Conservation (phyloP, 2,888 invertebrate species). For the Baccha elongata region DNA sequence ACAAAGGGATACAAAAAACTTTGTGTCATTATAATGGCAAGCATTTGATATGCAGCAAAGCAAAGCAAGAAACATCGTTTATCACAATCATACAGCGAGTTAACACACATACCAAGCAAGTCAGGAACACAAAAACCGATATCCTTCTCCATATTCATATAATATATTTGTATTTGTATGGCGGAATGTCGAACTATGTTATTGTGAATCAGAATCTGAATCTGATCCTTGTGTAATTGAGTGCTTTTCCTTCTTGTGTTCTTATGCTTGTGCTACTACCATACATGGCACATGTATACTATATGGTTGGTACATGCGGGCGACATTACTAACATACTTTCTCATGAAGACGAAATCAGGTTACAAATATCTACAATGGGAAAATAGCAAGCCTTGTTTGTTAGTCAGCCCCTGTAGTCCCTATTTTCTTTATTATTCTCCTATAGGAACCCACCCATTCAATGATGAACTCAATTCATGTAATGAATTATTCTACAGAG, state of each 20-base stretch:
- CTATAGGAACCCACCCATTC: slow-evolving; percentile 31
- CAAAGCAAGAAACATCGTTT: slow-evolving; percentile 66
- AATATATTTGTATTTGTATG: not conserved
- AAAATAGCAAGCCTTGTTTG: slow-evolving; percentile 34
- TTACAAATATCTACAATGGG: slow-evolving; percentile 66
- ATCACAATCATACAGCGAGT: slow-evolving; percentile 55
- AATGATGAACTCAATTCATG: slow-evolving; percentile 69
- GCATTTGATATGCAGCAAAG: slow-evolving; percentile 68
- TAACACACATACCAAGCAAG: slow-evolving; percentile 11
- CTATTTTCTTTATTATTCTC: slow-evolving; percentile 1
- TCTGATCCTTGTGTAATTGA: slow-evolving; percentile 65
- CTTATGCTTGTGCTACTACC: slow-evolving; percentile 4
- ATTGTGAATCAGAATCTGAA: slow-evolving; percentile 45
- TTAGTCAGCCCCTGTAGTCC: not conserved
- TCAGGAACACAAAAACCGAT: not conserved
- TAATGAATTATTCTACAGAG: slow-evolving; percentile 59
- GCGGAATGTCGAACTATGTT: slow-evolving; percentile 46
- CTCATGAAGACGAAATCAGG: slow-evolving; percentile 59
- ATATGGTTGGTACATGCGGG: slow-evolving; percentile 31
- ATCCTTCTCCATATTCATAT: slow-evolving; percentile 11
- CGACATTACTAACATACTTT: slow-evolving; percentile 61
- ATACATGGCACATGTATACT: not conserved
- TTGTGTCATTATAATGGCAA: slow-evolving; percentile 58
- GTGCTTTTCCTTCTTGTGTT: slow-evolving; percentile 20
- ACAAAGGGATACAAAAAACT: slow-evolving; percentile 12